Conservation (phyloP, 2,797 vertebrate species). For the Enteromius argenteus region DNA sequence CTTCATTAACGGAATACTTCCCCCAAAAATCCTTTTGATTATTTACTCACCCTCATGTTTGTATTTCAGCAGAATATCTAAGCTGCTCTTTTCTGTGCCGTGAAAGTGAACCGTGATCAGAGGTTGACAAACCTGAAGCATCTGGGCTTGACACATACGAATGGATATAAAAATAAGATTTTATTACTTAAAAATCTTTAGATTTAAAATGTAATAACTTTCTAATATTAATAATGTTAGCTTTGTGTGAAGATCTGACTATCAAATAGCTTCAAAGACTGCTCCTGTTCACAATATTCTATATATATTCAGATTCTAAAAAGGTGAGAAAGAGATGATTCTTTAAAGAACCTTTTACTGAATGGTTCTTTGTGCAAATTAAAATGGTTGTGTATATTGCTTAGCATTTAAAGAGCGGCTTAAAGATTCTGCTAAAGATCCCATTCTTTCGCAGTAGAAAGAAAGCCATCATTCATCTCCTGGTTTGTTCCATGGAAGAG, state of each 20-base stretch:
- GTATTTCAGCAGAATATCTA: background rate
- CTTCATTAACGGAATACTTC: background rate
- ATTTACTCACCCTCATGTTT: background rate
- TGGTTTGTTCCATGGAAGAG: background rate
- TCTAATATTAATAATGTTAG: too few species aligned
- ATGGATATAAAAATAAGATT: background rate
- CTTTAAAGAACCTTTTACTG: too few species aligned
- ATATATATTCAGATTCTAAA: background rate
- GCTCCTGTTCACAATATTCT: background rate
- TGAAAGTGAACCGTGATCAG: background rate
- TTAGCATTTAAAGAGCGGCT: background rate
- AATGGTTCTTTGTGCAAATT: too few species aligned
- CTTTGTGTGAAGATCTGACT: too few species aligned
- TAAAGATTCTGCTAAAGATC: background rate
- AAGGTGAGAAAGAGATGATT: too few species aligned
- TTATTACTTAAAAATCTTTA: background rate
- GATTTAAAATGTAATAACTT: too few species aligned
- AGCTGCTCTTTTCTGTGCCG: background rate
- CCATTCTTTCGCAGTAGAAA: background rate
- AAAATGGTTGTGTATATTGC: too few species aligned
- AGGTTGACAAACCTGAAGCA: background rate
- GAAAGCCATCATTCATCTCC: background rate
- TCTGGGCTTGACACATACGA: background rate
- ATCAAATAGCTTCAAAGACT: background rate
- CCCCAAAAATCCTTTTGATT: background rate